phyloP scores from a whole-genome alignment of 2,113 vertebrate genomes.

The Larimichthys polyactis region DNA sequence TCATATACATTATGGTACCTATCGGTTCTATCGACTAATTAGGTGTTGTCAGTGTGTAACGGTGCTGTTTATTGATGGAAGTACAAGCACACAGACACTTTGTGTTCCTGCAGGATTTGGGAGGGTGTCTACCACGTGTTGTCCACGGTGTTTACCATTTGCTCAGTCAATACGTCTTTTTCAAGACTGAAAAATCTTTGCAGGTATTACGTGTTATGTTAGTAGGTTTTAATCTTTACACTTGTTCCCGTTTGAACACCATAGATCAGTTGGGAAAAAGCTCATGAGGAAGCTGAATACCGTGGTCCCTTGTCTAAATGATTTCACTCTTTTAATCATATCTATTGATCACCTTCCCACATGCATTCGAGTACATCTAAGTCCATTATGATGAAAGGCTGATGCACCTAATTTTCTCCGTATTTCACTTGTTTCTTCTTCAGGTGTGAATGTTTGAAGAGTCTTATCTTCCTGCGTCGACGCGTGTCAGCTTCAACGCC shows the following conservation, averaged over 20 bases:
- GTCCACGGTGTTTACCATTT: not conserved
- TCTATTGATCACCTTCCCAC: conserved; percentile 24
- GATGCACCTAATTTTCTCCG: not conserved
- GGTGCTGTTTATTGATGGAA: not conserved
- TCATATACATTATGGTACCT: no score
- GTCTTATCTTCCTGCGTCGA: conserved; percentile 3
- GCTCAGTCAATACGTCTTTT: not conserved
- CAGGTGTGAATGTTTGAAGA: conserved; percentile 13
- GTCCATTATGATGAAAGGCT: conserved; percentile 20
- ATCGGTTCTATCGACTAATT: not conserved
- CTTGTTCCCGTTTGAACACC: not conserved
- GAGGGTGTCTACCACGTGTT: no score
- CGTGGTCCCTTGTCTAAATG: not conserved
- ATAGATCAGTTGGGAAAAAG: not conserved
- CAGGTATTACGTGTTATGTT: not conserved
- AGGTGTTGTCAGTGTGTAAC: not conserved
- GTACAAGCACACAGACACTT: not conserved
- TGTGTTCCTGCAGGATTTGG: not conserved
- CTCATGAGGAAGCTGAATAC: not conserved
- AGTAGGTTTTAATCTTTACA: conserved; percentile 3
- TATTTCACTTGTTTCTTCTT: not conserved
- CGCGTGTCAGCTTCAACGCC: conserved; percentile 17
- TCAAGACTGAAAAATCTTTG: conserved; percentile 1
- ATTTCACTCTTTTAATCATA: conserved; percentile 17
- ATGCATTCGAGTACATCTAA: not conserved